These are phyloP conservation scores for Babyrousa celebensis DNA, from an alignment of 2,797 vertebrate genomes.

Conservation along the genomic window DNA sequence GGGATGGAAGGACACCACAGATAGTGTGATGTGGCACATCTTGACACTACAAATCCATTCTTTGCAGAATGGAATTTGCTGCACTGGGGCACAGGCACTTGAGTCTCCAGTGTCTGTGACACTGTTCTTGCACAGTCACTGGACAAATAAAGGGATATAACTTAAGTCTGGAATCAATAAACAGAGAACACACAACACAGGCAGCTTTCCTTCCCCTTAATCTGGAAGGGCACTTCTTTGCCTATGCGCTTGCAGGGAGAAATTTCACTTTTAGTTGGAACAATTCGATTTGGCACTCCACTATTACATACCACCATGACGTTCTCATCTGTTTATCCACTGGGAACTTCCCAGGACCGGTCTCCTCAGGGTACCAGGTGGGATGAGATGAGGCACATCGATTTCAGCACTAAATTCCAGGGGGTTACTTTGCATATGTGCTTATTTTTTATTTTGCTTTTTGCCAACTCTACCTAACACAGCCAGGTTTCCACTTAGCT, in stretches of 20 bases:
- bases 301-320: neutral
- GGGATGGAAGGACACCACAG: neutral
- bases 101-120: neutral
- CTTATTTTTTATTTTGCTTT: constrained; percentile 57
- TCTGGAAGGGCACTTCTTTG: neutral
- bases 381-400: neutral
- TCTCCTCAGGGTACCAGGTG: neutral
- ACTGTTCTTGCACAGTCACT: neutral
- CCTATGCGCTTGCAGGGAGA: neutral
- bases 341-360: neutral
- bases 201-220: neutral
- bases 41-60: neutral
- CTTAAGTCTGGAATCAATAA: neutral
- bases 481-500: constrained; percentile 37
- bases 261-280: neutral
- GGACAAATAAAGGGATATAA: neutral
- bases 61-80: neutral
- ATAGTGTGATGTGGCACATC: neutral
- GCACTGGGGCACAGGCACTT: neutral
- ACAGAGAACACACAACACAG: neutral
- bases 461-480: neutral
- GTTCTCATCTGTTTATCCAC: neutral
- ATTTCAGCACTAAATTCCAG: neutral
- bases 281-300: neutral
- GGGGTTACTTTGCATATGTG: neutral